Evolutionary conservation across 1,140 invertebrate genomes (phyloP), one percentile per base, ranked within the genome.

Genomic region (Bombus sylvicola): DNA sequence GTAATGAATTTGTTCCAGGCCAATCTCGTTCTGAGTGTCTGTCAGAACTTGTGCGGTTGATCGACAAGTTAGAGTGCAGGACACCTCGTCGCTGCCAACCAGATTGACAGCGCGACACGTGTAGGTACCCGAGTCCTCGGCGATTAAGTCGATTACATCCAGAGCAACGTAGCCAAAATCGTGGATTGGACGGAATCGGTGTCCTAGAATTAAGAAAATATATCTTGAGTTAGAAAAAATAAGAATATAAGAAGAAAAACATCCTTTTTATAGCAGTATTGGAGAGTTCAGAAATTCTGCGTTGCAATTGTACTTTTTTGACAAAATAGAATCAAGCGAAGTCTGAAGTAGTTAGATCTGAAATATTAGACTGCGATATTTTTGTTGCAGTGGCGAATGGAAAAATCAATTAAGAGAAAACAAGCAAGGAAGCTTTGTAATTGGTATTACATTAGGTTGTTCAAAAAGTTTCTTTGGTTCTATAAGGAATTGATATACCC

Each of bases 111-210:
- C 98, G 68, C 98, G 96, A 93, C 98, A 99, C 6, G 98, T 99
- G 94, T 99, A 99, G 25, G 98, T 96, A 59, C 98, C 99, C 25
- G 97, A 97, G 95, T 99, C 99, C 96, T 99, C 98, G 72, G 98
- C 97, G 93, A 99, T 98, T 85, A 98, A 94, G 92, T 98, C 98
- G 83, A 98, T 97, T 87, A 99, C 98, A 92, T 99, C 98, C 78
- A 99, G 95, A 41, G 98, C 98, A 41, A 99, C 98, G 92, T 99
- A 99, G 25, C 98, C 98, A 94, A 99, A 99, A 92, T 99, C 99
- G 93, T 99, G 98, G 92, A 99, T 99, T 82, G 98, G 98, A 90
- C 98, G 96, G 96, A 99, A 99, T 88, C 98, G 96, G 93, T 98
- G 98, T 83, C 98, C 98, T 96, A 71, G 9, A 89, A 89, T 13